Conservation (phyloP, 2,113 vertebrate genomes). For the Notarius lentiginosus region DNA sequence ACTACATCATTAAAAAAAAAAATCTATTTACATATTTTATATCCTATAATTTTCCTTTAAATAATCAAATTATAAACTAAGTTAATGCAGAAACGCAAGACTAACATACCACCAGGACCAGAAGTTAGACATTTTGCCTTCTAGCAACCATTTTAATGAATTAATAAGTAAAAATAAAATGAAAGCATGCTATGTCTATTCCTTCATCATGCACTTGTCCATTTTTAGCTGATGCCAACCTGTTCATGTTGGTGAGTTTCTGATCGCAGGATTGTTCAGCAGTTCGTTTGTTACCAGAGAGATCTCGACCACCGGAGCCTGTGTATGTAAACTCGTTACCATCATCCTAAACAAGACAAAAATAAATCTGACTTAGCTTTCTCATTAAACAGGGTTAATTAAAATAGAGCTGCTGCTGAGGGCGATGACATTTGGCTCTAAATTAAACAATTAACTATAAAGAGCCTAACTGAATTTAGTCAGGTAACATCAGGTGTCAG, state of each 20-base stretch:
- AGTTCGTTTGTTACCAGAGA: slow-evolving; percentile 96
- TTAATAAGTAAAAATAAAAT: background rate
- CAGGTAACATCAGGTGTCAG: background rate
- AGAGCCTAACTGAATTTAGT: background rate
- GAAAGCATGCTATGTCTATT: background rate
- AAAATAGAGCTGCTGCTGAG: background rate
- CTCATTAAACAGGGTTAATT: slow-evolving; percentile 2
- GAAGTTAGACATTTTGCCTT: background rate
- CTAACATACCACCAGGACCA: background rate
- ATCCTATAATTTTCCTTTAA: too few species aligned
- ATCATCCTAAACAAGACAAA: slow-evolving; percentile 77
- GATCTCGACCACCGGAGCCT: slow-evolving; percentile 91
- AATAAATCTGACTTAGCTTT: background rate
- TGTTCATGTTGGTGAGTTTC: slow-evolving; percentile 98
- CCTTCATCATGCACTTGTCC: background rate
- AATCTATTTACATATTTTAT: too few species aligned
- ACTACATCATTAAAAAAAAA: too few species aligned
- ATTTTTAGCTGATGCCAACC: slow-evolving; percentile 66
- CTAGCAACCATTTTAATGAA: background rate
- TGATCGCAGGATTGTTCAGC: slow-evolving; percentile 97
- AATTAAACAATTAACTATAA: background rate
- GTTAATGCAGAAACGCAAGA: background rate
- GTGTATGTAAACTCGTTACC: slow-evolving; percentile 97
- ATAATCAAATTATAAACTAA: too few species aligned
- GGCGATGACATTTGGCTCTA: background rate